Percentiles rank a stretch among this genome's conserved stretches.
These are phyloP conservation scores for Spinus olivaceus DNA, from an alignment of 2,797 vertebrate genomes.

Conservation along the genomic window DNA sequence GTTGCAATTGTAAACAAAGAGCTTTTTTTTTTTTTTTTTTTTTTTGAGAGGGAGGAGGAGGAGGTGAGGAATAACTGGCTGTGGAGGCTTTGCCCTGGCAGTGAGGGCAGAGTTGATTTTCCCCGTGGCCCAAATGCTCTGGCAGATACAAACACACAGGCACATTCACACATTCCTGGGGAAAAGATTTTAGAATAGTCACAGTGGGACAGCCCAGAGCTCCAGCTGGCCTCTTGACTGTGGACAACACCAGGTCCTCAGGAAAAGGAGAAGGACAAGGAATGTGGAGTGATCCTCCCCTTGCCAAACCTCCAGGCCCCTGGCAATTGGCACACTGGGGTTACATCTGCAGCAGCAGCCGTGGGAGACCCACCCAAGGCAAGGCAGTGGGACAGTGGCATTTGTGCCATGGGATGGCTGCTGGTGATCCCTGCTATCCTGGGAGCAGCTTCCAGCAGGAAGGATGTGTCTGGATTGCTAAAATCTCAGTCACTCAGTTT, in stretches of 20 bases:
- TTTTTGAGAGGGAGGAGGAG: not conserved
- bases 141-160: not conserved
- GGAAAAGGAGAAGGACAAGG: not conserved
- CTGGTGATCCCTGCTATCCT: not conserved
- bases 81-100: not conserved
- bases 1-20: not conserved
- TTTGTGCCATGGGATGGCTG: not conserved
- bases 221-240: not conserved
- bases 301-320: not conserved
- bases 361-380: not conserved
- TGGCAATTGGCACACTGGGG: fast-evolving
- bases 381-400: fast-evolving
- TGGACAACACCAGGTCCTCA: not conserved
- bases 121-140: not conserved
- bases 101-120: not conserved
- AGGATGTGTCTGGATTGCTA: not conserved
- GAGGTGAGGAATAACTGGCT: not conserved
- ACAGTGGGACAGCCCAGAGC: not conserved
- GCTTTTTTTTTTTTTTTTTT: not conserved
- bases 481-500: not conserved
- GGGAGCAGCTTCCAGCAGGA: not conserved
- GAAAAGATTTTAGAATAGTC: not conserved
- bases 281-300: not conserved
- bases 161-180: not conserved
- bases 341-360: not conserved